Conservation (phyloP, 2,797 vertebrate species). For the Danio aesculapii region DNA sequence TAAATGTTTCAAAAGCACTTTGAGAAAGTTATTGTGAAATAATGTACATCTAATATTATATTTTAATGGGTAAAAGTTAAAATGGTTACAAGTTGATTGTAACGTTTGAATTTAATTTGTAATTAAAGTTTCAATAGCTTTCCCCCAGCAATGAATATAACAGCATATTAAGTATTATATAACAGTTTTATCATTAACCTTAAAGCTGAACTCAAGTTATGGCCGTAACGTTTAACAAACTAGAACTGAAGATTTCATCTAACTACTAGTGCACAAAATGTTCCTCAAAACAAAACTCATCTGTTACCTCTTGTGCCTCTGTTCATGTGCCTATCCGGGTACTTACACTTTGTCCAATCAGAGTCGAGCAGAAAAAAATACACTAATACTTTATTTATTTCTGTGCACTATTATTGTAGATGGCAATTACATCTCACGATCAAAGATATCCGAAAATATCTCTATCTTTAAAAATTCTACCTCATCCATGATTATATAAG, state of each 20-base stretch:
- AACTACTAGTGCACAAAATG: not conserved
- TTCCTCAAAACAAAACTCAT: not conserved
- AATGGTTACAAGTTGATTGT: too few relatives aligned
- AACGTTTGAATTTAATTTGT: too few relatives aligned
- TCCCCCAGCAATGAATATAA: too few relatives aligned
- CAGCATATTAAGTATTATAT: not conserved
- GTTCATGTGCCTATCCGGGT: conserved; percentile 63
- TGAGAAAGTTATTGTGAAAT: too few relatives aligned
- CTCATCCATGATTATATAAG: not conserved
- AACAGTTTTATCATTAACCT: not conserved
- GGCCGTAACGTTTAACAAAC: not conserved
- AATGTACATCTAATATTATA: too few relatives aligned
- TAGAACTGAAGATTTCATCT: not conserved
- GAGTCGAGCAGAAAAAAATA: conserved; percentile 5
- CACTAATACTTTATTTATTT: not conserved
- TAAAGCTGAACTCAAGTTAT: not conserved
- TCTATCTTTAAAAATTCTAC: not conserved
- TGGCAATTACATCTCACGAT: too few relatives aligned
- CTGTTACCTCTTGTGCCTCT: not conserved
- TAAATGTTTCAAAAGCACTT: too few relatives aligned
- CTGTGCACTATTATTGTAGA: not conserved
- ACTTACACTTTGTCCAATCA: conserved; percentile 46
- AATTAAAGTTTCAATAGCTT: too few relatives aligned
- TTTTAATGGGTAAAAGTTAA: too few relatives aligned
- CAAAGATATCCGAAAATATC: not conserved